Conservation (phyloP, 2,113 vertebrate species). For the Pseudois nayaur region DNA sequence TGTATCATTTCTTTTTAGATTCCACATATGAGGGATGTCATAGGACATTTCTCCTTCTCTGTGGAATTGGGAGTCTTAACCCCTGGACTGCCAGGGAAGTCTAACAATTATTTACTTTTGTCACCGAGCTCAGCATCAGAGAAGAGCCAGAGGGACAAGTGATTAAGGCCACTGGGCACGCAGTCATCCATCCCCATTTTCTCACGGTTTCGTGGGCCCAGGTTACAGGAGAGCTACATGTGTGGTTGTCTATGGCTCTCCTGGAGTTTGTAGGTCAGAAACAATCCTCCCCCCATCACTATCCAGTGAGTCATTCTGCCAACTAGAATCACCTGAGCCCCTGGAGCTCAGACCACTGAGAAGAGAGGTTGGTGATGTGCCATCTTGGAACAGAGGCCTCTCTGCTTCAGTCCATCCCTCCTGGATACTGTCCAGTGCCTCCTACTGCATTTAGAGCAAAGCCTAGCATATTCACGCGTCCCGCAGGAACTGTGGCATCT, state of each 20-base stretch:
- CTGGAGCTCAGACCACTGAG: fast-evolving
- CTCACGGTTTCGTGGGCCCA: fast-evolving
- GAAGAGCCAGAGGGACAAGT: background rate
- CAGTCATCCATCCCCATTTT: background rate
- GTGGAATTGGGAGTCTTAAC: background rate
- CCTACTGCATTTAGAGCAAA: background rate
- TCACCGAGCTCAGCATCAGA: background rate
- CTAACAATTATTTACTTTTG: background rate
- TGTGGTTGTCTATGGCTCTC: background rate
- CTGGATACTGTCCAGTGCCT: background rate
- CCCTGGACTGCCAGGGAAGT: background rate
- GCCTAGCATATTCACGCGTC: background rate
- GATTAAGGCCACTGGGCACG: background rate
- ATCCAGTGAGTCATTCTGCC: fast-evolving
- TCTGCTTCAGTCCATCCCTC: background rate
- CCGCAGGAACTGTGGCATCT: fast-evolving
- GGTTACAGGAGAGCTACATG: fast-evolving
- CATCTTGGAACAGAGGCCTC: background rate
- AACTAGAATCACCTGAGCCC: background rate
- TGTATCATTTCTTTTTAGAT: background rate
- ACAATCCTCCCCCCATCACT: fast-evolving
- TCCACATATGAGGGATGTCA: background rate
- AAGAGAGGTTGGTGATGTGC: background rate
- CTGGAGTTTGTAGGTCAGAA: background rate
- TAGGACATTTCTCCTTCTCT: background rate